Evolutionary conservation across 2,888 invertebrate species (phyloP).

Genomic region (Blastobasis adustella): DNA sequence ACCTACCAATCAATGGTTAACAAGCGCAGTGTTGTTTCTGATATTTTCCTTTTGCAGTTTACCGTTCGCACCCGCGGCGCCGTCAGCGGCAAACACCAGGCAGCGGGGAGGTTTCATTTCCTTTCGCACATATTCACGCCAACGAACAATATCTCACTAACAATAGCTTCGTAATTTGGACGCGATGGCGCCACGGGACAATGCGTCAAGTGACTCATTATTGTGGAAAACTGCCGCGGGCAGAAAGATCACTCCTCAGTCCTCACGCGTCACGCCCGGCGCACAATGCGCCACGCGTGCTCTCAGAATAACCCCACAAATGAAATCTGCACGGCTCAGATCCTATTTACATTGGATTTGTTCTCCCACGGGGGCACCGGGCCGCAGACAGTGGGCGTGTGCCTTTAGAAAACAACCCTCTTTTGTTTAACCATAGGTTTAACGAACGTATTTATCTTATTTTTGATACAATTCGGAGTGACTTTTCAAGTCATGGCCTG

Average conservation of each 20-base stretch:
- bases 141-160: conserved; percentile 64
- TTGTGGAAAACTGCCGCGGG: conserved; percentile 56
- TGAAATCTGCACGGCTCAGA: not conserved
- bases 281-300: conserved; percentile 45
- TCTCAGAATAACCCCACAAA: conserved; percentile 21
- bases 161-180: conserved; percentile 67
- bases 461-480: too few species aligned
- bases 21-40: too few species aligned
- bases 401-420: too few species aligned
- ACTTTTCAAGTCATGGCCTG: too few species aligned
- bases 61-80: not conserved
- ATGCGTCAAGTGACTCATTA: conserved; percentile 68
- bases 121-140: conserved; percentile 65
- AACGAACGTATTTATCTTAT: too few species aligned
- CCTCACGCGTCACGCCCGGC: conserved; percentile 23
- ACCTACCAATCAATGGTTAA: too few species aligned
- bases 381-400: not conserved
- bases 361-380: not conserved
- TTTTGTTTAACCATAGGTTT: too few species aligned
- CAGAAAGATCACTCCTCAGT: conserved; percentile 51
- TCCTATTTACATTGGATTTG: not conserved
- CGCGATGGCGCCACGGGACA: conserved; percentile 58
- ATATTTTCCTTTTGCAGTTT: not conserved
- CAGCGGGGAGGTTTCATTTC: conserved; percentile 62
- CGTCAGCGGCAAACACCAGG: conserved; percentile 6